Evolutionary conservation across 2,888 invertebrate genomes (phyloP).

Genomic region (Epinotia nisella): DNA sequence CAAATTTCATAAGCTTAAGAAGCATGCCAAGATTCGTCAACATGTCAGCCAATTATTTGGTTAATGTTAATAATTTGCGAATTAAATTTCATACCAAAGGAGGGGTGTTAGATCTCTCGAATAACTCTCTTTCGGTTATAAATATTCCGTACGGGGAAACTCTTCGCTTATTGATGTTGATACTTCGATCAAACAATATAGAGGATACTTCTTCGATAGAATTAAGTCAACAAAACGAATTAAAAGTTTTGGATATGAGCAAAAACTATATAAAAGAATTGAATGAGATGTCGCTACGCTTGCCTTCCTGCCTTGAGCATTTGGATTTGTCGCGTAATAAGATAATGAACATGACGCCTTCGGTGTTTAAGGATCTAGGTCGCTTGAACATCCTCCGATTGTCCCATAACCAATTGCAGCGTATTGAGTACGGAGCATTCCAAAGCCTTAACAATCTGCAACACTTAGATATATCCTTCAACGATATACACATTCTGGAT

Average conservation of each 20-base stretch:
- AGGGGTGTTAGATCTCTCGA: conserved; percentile 72
- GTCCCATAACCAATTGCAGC: conserved; percentile 60
- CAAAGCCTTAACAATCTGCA: conserved; percentile 59
- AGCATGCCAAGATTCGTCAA: conserved; percentile 67
- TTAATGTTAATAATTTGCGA: conserved; percentile 58
- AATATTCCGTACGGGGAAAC: conserved; percentile 66
- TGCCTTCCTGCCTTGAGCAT: conserved; percentile 59
- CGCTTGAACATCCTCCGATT: conserved; percentile 65
- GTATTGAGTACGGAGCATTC: conserved; percentile 69
- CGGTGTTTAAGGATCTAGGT: conserved; percentile 60
- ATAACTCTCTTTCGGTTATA: conserved; percentile 65
- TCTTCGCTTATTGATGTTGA: conserved; percentile 58
- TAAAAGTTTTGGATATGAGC: conserved; percentile 65
- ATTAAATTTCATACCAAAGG: conserved; percentile 69
- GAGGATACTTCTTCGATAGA: conserved; percentile 60
- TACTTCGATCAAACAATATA: conserved; percentile 69
- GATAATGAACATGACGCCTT: conserved; percentile 64
- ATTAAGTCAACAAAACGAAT: conserved; percentile 60
- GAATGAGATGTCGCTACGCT: conserved; percentile 59
- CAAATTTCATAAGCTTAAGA: conserved; percentile 60
- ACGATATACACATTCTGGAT: conserved; percentile 63
- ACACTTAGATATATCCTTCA: conserved; percentile 60
- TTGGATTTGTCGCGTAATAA: conserved; percentile 68
- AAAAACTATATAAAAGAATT: conserved; percentile 63
- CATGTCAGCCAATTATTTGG: conserved; percentile 67